Evolutionary conservation across 2,113 vertebrate species (phyloP).

Genomic region (Maccullochella peelii): DNA sequence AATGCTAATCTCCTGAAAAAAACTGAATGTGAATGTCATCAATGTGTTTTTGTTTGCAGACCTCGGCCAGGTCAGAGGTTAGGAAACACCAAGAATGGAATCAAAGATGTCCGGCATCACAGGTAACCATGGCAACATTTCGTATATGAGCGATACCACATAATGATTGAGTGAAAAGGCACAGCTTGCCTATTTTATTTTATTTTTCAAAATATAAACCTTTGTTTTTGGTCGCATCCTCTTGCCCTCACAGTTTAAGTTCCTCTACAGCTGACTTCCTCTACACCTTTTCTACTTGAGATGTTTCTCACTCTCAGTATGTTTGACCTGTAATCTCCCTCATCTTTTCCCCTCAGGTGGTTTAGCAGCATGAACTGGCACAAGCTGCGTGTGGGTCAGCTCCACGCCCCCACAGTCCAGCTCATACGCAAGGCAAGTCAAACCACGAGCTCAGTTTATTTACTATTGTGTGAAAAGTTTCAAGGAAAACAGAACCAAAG

Average conservation of each 20-base stretch:
- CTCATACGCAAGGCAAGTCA: slow-evolving; percentile 83
- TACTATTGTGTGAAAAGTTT: not conserved
- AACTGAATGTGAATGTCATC: not conserved
- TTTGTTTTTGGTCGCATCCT: not conserved
- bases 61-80: slow-evolving; percentile 86
- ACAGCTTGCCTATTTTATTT: not conserved
- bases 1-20: not conserved
- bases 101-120: slow-evolving; percentile 86
- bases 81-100: slow-evolving; percentile 88
- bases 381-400: slow-evolving; percentile 83
- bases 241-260: not conserved
- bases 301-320: not conserved
- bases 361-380: slow-evolving; percentile 86
- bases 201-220: not conserved
- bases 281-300: not conserved
- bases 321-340: not conserved
- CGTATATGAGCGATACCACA: too few relatives aligned
- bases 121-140: slow-evolving; percentile 74
- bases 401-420: slow-evolving; percentile 82
- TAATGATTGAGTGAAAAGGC: not conserved
- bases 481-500: not conserved
- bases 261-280: not conserved
- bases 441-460: not conserved
- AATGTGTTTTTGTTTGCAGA: slow-evolving; percentile 62
- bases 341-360: slow-evolving; percentile 77